Evolutionary conservation across 2,888 invertebrate species (phyloP), one percentile per base, ranked within the genome.

Genomic region (Tetragonisca angustula): DNA sequence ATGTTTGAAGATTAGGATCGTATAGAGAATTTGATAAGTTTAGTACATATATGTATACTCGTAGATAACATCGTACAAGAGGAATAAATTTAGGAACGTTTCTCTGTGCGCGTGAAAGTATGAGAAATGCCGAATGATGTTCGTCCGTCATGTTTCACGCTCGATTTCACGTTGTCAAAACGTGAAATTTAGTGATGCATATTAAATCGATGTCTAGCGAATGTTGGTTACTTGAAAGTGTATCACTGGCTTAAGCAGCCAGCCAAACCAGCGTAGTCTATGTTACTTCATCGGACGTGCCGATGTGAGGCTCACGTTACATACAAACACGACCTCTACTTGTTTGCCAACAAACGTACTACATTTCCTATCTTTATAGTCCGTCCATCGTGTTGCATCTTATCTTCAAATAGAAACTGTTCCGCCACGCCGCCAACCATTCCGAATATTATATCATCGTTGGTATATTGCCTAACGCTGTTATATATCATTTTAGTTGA

Each of bases 351-450:
- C 88, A 88, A 87, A 88, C 87, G 84, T 81, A 71, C 84, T 84
- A 76, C 85, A 86, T 84, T 83, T 88, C 86, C 87, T 89, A 88
- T 87, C 87, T 91, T 91, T 89, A 89, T 88, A 88, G 79, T 87
- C 83, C 90, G 76, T 84, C 85, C 86, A 83, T 85, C 88, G 83
- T 84, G 85, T 87, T 87, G 90, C 88, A 83, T 83, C 89, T 88
- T 85, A 74, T 89, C 89, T 89, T 88, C 89, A 89, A 89, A 89
- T 89, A 89, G 89, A 89, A 88, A 82, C 84, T 50, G 65, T 79
- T 84, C 81, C 79, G 75, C 85, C 81, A 32, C 67, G 61, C 80
- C 76, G 71, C 72, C 50, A 76, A 71, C 77, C 64, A 80, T 79
- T 68, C 50, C 49, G 73, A 64, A 85, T 77, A 85, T 85, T 85